Evolutionary conservation across 92 coral and sea anemone genomes (phyloP).

Genomic region (Hydrozoanthus gracilis): DNA sequence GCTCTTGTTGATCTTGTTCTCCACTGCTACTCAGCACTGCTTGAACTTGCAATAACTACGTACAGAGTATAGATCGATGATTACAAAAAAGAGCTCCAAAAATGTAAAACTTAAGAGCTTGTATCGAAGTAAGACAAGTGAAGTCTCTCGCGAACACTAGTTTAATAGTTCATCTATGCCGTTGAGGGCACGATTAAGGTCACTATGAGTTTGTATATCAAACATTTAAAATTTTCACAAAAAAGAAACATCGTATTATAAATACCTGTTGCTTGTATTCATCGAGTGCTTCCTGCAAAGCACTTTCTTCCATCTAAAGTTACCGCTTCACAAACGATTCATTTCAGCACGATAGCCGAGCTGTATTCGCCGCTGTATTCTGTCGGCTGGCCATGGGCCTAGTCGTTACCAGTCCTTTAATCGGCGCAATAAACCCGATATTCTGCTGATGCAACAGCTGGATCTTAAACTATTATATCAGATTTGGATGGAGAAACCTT

Average conservation of each 20-base stretch:
- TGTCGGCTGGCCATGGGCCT: no score
- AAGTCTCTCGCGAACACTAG: not conserved
- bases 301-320: slow-evolving; percentile 81
- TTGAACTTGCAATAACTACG: slow-evolving; percentile 84
- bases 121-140: not conserved
- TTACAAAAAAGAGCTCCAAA: not conserved
- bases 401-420: not conserved
- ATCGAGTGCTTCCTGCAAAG: slow-evolving; percentile 63
- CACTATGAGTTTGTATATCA: no score
- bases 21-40: slow-evolving; percentile 69
- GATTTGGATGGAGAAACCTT: not conserved
- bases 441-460: no score
- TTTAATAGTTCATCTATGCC: not conserved
- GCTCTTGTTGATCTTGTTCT: slow-evolving; percentile 79
- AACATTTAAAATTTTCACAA: not conserved
- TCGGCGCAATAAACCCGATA: not conserved
- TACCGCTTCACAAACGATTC: not conserved
- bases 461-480: not conserved
- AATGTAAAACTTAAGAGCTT: not conserved
- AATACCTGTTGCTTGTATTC: slow-evolving; percentile 87
- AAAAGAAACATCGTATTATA: not conserved
- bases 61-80: not conserved
- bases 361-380: no score
- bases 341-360: no score
- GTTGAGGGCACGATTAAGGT: no score